Evolutionary conservation across 2,888 invertebrate species (phyloP), one percentile per base, ranked within the genome.

Genomic region (Ceraclea dissimilis): DNA sequence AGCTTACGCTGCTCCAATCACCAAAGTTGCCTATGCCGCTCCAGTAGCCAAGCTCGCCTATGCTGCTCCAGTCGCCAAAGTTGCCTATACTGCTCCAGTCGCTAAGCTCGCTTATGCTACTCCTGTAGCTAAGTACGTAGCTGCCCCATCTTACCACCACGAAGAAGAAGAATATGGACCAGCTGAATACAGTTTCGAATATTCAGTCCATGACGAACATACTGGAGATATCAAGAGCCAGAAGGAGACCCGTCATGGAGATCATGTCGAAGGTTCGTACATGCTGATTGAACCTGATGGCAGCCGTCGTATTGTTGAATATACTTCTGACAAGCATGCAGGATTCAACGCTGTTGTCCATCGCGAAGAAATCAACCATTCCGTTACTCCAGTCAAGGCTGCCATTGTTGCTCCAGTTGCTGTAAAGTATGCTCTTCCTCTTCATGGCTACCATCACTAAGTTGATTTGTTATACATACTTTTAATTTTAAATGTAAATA

Each of bases 261-360:
- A 77, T 64, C 67, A 65, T 57, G 74, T 76, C 47, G 73, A 74
- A 49, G 76, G 76, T 58, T 73, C 70, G 22, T 76, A 76, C 69
- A 74, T 76, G 2, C 70, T 76, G 33, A 51, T 56, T 39, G 76
- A 77, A 58, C 75, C 75, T 58, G 76, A 76, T 46, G 76, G 77
- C 1, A 69, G 72, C 43, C 69, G 67, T 63, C 72, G 76, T 61
- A 70, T 75, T 60, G 76, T 76, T 5, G 74, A 75, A 57, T 76
- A 76, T 70, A 71, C 73, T 64, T 66, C 75, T 16, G 75, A 75
- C 65, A 68, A 69, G 49, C 69, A 65, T 55, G 64, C 72, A 65
- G 76, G 76, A 43, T 77, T 76, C 70, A 75, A 73, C 68, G 76
- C 76, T 31, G 63, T 68, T 56, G 76, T 76, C n/a, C 71, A 72